Percentiles rank a stretch among this genome's conserved stretches.
These are phyloP conservation scores for Hyperoplus lanceolatus DNA, from an alignment of 2,797 vertebrate species.

Conservation along the genomic window DNA sequence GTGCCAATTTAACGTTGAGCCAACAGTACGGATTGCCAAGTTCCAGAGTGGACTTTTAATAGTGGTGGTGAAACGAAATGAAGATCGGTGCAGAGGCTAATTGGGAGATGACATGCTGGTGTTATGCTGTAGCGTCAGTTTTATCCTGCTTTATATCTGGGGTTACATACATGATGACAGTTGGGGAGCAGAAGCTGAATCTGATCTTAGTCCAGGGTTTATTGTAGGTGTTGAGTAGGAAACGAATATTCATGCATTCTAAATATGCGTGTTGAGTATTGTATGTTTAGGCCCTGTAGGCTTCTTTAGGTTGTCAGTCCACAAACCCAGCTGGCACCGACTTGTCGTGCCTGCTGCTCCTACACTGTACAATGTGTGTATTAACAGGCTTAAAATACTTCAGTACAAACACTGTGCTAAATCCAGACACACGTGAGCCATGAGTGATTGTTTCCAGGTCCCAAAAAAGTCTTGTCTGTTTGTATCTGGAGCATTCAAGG, in stretches of 20 bases:
- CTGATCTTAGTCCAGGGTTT: background rate
- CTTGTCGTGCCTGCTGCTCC: background rate
- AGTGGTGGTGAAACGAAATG: slow-evolving; percentile 22
- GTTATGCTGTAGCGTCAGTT: slow-evolving; percentile 14
- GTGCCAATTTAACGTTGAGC: slow-evolving; percentile 9
- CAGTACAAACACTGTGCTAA: slow-evolving; percentile 12
- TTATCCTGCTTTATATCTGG: slow-evolving; percentile 16
- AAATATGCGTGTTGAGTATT: background rate
- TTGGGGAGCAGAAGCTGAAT: slow-evolving; percentile 6
- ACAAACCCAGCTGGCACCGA: slow-evolving; percentile 15
- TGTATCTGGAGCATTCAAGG: slow-evolving; percentile 38
- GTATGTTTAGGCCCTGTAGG: background rate
- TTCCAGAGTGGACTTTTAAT: slow-evolving; percentile 41
- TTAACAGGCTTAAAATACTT: slow-evolving; percentile 47
- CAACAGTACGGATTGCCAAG: slow-evolving; percentile 10
- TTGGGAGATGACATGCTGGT: slow-evolving; percentile 47
- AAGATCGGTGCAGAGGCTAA: slow-evolving; percentile 21
- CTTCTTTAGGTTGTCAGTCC: slow-evolving; percentile 12
- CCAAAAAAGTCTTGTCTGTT: slow-evolving; percentile 22
- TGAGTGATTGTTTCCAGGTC: slow-evolving; percentile 26
- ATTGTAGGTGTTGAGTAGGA: background rate
- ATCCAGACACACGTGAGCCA: slow-evolving; percentile 28
- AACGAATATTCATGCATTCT: background rate
- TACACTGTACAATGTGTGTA: background rate
- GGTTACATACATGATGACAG: slow-evolving; percentile 11